Evolutionary conservation across 2,797 vertebrate genomes (phyloP).

Genomic region (Hozukius guyotensis): DNA sequence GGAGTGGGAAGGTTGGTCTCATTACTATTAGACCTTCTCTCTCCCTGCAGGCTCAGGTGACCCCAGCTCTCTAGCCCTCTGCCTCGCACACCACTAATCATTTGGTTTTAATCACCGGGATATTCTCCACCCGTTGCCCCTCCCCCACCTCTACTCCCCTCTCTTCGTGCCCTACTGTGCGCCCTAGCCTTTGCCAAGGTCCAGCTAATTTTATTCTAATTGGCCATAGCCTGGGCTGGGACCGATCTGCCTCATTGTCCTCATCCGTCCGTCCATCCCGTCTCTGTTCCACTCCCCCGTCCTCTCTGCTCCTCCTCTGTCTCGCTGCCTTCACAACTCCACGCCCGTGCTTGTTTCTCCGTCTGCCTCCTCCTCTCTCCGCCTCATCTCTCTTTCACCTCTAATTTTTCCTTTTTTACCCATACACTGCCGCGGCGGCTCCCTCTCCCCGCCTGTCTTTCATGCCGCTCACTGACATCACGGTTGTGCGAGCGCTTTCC

Average conservation of each 20-base stretch:
- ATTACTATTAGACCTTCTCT: slow-evolving; percentile 81
- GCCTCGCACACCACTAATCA: slow-evolving; percentile 78
- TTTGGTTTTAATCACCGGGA: slow-evolving; percentile 81
- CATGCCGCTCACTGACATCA: slow-evolving; percentile 63
- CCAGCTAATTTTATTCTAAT: slow-evolving; percentile 87
- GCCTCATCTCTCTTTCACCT: slow-evolving; percentile 56
- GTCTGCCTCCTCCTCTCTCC: slow-evolving; percentile 33
- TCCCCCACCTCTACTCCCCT: slow-evolving; percentile 48
- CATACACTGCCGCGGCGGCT: slow-evolving; percentile 37
- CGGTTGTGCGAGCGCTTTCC: slow-evolving; percentile 70
- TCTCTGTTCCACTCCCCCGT: slow-evolving; percentile 47
- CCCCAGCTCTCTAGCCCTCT: slow-evolving; percentile 73
- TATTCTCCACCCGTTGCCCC: slow-evolving; percentile 67
- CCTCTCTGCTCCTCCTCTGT: slow-evolving; percentile 40
- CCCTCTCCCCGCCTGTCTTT: slow-evolving; percentile 44
- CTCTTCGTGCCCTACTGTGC: slow-evolving; percentile 74
- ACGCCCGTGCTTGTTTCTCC: slow-evolving; percentile 48
- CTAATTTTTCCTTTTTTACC: slow-evolving; percentile 53
- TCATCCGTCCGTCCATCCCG: slow-evolving; percentile 72
- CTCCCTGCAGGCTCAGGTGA: slow-evolving; percentile 79
- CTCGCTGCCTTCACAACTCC: slow-evolving; percentile 40
- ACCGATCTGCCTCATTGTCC: slow-evolving; percentile 79
- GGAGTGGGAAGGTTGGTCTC: slow-evolving; percentile 78
- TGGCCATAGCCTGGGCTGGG: slow-evolving; percentile 78
- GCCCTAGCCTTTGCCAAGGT: slow-evolving; percentile 86